These are phyloP conservation scores for Sceloporus tristichus DNA, from an alignment of 2,113 vertebrate species.

Conservation along the genomic window DNA sequence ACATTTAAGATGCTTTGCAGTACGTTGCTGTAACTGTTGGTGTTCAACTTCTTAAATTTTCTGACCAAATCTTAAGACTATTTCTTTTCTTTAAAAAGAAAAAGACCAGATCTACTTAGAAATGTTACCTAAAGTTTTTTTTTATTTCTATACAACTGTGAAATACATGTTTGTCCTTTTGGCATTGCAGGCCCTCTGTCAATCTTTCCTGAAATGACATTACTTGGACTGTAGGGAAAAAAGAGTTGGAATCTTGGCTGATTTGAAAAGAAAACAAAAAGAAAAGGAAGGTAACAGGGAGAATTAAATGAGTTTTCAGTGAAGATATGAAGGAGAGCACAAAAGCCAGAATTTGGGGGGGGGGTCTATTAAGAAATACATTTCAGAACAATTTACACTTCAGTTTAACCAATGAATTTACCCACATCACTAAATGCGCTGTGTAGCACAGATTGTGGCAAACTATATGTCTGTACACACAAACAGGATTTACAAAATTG, in stretches of 20 bases:
- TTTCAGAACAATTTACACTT: slow-evolving; percentile 53
- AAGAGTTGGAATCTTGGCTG: slow-evolving; percentile 61
- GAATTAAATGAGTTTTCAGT: slow-evolving; percentile 27
- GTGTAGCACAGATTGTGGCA: slow-evolving; percentile 53
- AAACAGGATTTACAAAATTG: slow-evolving; percentile 57
- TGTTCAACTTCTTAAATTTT: background rate
- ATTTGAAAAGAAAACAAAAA: slow-evolving; percentile 44
- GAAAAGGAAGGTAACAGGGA: background rate
- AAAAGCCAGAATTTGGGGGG: slow-evolving; percentile 20
- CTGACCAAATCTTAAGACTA: background rate
- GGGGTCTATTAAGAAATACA: slow-evolving; percentile 60
- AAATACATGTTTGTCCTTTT: slow-evolving; percentile 78
- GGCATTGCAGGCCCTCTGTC: slow-evolving; percentile 75
- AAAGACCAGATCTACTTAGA: slow-evolving; percentile 38
- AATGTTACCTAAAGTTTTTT: slow-evolving; percentile 81
- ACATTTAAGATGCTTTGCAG: background rate
- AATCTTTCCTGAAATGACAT: slow-evolving; percentile 68
- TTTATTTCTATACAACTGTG: slow-evolving; percentile 82
- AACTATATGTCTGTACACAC: slow-evolving; percentile 51
- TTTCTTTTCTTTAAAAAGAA: background rate
- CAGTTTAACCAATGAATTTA: slow-evolving; percentile 62
- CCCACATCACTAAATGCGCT: slow-evolving; percentile 64
- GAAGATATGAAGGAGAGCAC: slow-evolving; percentile 26
- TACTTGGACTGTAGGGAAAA: slow-evolving; percentile 45
- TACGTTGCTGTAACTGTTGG: background rate